phyloP scores from a whole-genome alignment of 2,113 vertebrate species.

The Cottus gobio region DNA sequence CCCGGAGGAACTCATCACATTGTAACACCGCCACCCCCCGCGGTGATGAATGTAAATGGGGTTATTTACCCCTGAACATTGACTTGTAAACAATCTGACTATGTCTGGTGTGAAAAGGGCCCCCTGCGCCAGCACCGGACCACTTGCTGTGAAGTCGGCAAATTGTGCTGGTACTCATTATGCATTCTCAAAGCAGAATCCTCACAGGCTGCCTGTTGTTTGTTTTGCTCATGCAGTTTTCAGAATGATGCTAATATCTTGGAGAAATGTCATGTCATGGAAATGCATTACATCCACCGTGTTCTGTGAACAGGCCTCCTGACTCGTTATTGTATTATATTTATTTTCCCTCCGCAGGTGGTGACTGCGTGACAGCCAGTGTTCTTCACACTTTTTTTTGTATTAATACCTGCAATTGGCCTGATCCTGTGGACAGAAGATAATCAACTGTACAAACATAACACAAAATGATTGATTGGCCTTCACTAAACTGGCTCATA shows the following conservation, averaged over 20 bases:
- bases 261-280: constrained; percentile 54
- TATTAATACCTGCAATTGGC: background rate
- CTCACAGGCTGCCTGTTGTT: constrained; percentile 45
- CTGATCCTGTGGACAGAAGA: background rate
- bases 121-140: constrained; percentile 38
- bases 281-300: constrained; percentile 37
- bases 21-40: constrained; percentile 23
- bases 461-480: background rate
- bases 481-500: background rate
- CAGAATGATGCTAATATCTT: constrained; percentile 58
- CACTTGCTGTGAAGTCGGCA: constrained; percentile 54
- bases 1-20: constrained; percentile 53
- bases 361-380: background rate
- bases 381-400: background rate
- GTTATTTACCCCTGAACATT: constrained; percentile 70
- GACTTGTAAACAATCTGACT: constrained; percentile 70
- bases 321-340: constrained; percentile 16
- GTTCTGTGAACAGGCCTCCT: constrained; percentile 5
- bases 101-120: constrained; percentile 42
- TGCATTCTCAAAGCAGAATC: constrained; percentile 47
- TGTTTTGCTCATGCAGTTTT: constrained; percentile 60
- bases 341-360: constrained; percentile 12
- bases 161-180: constrained; percentile 54
- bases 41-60: constrained; percentile 66
- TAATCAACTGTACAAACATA: background rate